A percentile compares a stretch with the other conserved stretches of the same genome.
Evolutionary conservation across 2,797 vertebrate genomes (phyloP).

Genomic region (Phataginus tetradactyla): DNA sequence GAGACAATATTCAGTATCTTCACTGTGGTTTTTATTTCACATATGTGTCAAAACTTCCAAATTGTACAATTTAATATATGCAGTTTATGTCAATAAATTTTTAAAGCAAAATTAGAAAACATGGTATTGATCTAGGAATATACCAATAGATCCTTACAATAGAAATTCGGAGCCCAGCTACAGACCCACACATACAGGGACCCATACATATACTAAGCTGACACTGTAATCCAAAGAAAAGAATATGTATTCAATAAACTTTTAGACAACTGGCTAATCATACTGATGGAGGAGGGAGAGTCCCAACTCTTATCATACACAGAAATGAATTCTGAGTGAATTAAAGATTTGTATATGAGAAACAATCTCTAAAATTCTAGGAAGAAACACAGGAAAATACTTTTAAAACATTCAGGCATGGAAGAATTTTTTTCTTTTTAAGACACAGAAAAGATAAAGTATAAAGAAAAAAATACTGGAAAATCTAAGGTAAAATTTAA

Average conservation of each 20-base stretch:
- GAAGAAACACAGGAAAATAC: background rate
- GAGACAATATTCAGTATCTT: background rate
- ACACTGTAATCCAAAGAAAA: background rate
- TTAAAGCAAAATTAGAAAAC: slow-evolving; percentile 3
- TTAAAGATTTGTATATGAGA: background rate
- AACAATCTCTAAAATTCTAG: slow-evolving; percentile 9
- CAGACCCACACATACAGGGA: background rate
- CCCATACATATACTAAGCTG: background rate
- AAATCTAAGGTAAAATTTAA: slow-evolving; percentile 50
- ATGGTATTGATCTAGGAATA: background rate
- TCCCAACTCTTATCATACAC: background rate
- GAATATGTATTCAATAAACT: background rate
- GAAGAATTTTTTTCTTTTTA: background rate
- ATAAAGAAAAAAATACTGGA: background rate
- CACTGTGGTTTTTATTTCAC: background rate
- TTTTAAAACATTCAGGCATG: background rate
- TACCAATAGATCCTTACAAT: background rate
- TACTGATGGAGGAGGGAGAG: background rate
- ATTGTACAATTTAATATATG: background rate
- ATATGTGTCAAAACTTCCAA: background rate
- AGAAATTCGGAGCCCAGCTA: background rate
- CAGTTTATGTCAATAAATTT: background rate
- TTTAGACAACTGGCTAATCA: background rate
- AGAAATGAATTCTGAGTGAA: background rate
- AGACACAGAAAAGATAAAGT: background rate